phyloP scores from a whole-genome alignment of 2,113 vertebrate species.

The Pseudopipra pipra region DNA sequence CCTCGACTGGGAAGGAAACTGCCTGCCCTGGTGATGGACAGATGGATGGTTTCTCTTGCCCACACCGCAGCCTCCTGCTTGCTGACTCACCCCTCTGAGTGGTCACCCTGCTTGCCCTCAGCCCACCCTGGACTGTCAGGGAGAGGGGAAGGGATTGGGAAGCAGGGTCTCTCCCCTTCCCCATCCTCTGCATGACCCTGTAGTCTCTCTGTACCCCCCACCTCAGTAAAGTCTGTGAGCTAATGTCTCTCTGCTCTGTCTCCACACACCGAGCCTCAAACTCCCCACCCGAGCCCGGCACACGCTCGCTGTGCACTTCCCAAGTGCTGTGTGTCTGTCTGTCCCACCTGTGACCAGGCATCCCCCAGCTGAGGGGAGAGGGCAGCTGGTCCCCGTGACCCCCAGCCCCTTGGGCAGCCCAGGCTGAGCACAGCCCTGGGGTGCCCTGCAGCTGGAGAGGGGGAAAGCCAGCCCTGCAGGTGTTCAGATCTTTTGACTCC shows the following conservation, averaged over 20 bases:
- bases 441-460: neutral
- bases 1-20: constrained; percentile 65
- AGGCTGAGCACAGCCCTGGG: neutral
- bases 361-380: neutral
- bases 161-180: neutral
- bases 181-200: rapidly evolving
- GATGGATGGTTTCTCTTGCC: rapidly evolving
- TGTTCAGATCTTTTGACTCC: neutral
- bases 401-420: neutral
- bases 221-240: neutral
- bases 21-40: constrained; percentile 61
- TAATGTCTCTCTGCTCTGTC: neutral
- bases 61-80: rapidly evolving
- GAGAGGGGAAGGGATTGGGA: neutral
- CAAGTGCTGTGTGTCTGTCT: rapidly evolving
- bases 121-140: too few species aligned
- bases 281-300: rapidly evolving
- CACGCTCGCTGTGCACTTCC: neutral
- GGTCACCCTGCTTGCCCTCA: neutral
- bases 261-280: neutral
- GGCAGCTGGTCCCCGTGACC: neutral
- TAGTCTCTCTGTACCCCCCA: neutral
- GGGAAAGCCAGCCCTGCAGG: neutral
- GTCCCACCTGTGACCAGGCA: neutral
- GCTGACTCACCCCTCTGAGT: rapidly evolving